These are phyloP conservation scores for Gopherus flavomarginatus DNA, from an alignment of 2,113 vertebrate species.

Conservation along the genomic window DNA sequence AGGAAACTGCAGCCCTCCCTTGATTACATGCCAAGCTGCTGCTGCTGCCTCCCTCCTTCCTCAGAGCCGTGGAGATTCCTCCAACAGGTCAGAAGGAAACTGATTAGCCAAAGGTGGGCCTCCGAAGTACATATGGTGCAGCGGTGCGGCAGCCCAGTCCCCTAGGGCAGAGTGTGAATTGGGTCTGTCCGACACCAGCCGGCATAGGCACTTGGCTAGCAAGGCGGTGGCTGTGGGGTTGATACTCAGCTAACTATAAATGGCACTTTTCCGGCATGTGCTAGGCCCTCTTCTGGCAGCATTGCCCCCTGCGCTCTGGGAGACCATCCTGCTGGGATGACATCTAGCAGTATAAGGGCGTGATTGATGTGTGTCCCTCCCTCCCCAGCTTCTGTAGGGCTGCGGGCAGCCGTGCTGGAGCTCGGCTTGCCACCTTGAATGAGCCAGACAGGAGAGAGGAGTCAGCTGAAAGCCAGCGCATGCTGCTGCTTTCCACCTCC, in stretches of 20 bases:
- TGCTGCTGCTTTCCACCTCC: no score
- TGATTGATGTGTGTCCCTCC: no score
- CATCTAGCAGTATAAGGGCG: no score
- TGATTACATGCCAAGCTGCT: no score
- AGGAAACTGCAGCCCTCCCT: no score
- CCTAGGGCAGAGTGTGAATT: not conserved
- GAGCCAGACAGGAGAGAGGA: no score
- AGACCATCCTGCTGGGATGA: no score
- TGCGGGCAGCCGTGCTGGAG: no score
- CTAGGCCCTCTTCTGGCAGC: not conserved
- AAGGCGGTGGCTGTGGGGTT: not conserved
- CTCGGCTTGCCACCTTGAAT: no score
- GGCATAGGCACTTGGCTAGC: not conserved
- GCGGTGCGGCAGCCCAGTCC: not conserved
- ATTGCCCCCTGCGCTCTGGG: no score
- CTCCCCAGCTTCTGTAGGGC: no score
- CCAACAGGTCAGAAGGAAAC: not conserved
- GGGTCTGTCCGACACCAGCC: not conserved
- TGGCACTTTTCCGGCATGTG: not conserved
- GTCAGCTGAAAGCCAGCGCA: no score
- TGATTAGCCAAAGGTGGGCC: not conserved
- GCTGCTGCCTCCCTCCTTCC: not conserved
- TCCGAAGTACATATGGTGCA: not conserved
- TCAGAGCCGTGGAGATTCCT: not conserved
- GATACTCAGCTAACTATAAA: not conserved